Evolutionary conservation across 2,113 vertebrate genomes (phyloP).

Genomic region (Alosa alosa): DNA sequence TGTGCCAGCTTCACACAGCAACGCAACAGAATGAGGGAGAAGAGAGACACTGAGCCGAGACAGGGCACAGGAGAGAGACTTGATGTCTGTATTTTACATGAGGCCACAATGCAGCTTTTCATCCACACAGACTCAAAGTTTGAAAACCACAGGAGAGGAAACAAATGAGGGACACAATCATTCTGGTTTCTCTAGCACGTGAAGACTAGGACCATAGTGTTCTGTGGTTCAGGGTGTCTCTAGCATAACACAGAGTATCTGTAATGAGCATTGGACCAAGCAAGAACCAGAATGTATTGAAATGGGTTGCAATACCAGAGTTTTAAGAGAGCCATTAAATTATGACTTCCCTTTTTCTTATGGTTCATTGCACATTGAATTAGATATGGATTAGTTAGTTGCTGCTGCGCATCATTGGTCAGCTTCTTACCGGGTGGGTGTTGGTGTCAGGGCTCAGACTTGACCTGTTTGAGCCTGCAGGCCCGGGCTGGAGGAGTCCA

Average conservation of each 20-base stretch:
- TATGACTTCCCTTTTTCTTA: neutral
- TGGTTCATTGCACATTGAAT: neutral
- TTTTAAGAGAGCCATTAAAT: neutral
- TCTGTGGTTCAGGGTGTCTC: neutral
- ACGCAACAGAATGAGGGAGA: slow-evolving; percentile 55
- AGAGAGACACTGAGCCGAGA: neutral
- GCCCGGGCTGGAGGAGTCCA: too few relatives aligned
- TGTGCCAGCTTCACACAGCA: slow-evolving; percentile 69
- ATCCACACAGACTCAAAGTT: slow-evolving; percentile 18
- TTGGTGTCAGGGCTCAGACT: too few relatives aligned
- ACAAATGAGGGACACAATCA: neutral
- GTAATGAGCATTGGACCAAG: neutral
- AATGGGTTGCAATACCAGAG: neutral
- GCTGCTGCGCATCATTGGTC: too few relatives aligned
- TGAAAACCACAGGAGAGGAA: neutral
- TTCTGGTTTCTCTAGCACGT: neutral
- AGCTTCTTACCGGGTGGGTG: too few relatives aligned
- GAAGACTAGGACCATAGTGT: neutral
- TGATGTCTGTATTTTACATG: slow-evolving; percentile 67
- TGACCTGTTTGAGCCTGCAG: too few relatives aligned
- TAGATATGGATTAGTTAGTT: neutral
- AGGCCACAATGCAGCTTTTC: slow-evolving; percentile 45
- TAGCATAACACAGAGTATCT: neutral
- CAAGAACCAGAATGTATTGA: neutral
- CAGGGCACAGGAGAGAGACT: slow-evolving; percentile 42